These are phyloP conservation scores for Molossus molossus DNA, from an alignment of 2,797 vertebrate species.

Conservation along the genomic window DNA sequence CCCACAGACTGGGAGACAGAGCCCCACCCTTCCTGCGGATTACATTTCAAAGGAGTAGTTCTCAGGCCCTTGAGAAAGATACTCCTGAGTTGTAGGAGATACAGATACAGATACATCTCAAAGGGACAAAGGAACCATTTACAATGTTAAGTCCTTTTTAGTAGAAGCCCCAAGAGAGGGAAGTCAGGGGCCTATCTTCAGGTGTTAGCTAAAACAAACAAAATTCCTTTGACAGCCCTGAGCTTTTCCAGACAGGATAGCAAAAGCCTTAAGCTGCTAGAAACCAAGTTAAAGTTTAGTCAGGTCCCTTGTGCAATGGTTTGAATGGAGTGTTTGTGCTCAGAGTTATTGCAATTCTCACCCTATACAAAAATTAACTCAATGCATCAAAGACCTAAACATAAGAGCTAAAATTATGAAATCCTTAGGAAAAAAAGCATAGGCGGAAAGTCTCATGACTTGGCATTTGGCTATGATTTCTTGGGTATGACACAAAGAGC, in stretches of 20 bases:
- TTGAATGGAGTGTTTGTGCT: neutral
- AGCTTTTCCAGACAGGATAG: neutral
- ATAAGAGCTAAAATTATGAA: too few species aligned
- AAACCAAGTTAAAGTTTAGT: neutral
- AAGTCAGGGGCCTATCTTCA: too few species aligned
- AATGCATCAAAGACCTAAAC: too few species aligned
- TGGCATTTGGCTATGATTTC: too few species aligned
- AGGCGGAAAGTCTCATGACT: too few species aligned
- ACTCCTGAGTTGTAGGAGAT: too few species aligned
- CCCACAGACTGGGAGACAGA: neutral
- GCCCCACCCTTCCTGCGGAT: neutral
- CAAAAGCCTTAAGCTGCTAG: neutral
- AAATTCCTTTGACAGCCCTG: neutral
- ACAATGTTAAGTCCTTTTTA: neutral
- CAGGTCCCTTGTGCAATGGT: neutral
- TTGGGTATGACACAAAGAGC: too few species aligned
- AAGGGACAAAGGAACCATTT: neutral
- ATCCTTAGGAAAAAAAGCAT: too few species aligned
- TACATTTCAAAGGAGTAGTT: too few species aligned
- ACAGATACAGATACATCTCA: neutral
- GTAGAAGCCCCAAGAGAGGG: neutral
- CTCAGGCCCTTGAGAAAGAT: too few species aligned
- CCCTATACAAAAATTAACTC: too few species aligned
- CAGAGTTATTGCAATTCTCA: neutral
- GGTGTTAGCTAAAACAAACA: neutral